Percentiles rank a stretch among this genome's conserved stretches.
Evolutionary conservation across 1,140 invertebrate genomes (phyloP).

Genomic region (Ganaspis sp.): DNA sequence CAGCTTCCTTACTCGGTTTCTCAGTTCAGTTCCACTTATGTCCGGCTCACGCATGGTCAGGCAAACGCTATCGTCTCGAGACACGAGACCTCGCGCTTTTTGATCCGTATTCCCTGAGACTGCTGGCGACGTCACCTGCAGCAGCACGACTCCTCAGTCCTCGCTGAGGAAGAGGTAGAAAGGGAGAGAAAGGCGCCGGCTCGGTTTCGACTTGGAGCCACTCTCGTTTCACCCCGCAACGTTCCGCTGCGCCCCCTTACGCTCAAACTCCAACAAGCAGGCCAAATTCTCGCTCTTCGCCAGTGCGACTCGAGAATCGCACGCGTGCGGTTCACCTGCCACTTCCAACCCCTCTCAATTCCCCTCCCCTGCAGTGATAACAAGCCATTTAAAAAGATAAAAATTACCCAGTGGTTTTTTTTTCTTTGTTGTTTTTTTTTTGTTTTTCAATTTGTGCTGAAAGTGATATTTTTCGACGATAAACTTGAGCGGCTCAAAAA

Average conservation of each 20-base stretch:
- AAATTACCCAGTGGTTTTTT: neutral
- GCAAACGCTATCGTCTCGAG: too few relatives aligned
- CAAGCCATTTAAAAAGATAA: neutral
- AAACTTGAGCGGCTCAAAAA: too few relatives aligned
- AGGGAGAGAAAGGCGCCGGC: constrained; percentile 30
- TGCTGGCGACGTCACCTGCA: constrained; percentile 8
- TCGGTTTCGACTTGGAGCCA: constrained; percentile 17
- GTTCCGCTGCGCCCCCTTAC: neutral
- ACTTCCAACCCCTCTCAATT: neutral
- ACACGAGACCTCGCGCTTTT: neutral
- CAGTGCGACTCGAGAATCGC: constrained; percentile 50
- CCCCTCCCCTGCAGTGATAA: neutral
- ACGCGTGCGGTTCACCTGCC: constrained; percentile 39
- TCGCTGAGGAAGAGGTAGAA: constrained; percentile 15
- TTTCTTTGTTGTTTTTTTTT: too few relatives aligned
- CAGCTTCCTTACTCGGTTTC: neutral
- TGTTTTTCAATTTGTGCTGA: neutral
- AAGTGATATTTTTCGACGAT: too few relatives aligned
- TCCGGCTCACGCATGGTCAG: neutral
- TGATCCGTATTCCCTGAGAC: constrained; percentile 4
- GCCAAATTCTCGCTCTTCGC: constrained; percentile 42
- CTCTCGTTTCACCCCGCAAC: constrained; percentile 8
- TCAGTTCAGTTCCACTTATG: neutral
- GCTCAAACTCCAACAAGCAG: constrained; percentile 30
- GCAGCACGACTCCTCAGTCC: neutral